Base-by-base conservation (phyloP, 2,888 invertebrate species). In the Ctena decussata region DNA sequence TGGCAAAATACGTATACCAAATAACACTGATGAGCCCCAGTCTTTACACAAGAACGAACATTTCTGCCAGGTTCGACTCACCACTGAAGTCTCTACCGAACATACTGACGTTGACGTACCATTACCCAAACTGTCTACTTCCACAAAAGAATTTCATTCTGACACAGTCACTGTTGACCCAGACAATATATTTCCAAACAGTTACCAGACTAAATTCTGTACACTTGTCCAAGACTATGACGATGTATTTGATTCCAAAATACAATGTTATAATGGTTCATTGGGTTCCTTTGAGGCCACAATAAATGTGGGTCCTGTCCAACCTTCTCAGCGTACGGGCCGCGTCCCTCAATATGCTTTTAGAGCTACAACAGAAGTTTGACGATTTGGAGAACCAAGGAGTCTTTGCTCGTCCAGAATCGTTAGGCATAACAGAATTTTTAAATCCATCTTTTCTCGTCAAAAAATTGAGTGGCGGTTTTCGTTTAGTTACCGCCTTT, bases 1-100 rank as follows among this genome's bases (percentile, higher is more conserved):
- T 15, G 77, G 82, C n/a, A 84, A 79, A 39, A 60, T 90, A 0
- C 60, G 89, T 18, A 82, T 89, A 12, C 35, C 46, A 0, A 87
- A 90, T 60, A 44, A 57, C 41, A 73, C 90, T 21, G 30, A 27
- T 30, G 72, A 78, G 27, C 78, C 85, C 1, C 85, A 78, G 37
- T 24, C 41, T 6, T 1, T 90, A 21, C 41, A 57, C 27, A 44
- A 60, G 21, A 57, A 86, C 71, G 80, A 84, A 49, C 87, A 89
- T 71, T 57, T 89, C 37, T 87, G 77, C 46, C 82, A 87, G 37
- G 74, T 80, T 3, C 32, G 44, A 35, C 46, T 46, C 24, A 57
- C 75, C 27, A 30, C 18, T 21, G 69, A 69, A 6, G 8, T 30
- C 24, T 21, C 24, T 15, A 3, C 0, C 21, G 39, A 39, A n/a